phyloP scores from a whole-genome alignment of 2,113 vertebrate genomes.

The Pygoscelis antarcticus region DNA sequence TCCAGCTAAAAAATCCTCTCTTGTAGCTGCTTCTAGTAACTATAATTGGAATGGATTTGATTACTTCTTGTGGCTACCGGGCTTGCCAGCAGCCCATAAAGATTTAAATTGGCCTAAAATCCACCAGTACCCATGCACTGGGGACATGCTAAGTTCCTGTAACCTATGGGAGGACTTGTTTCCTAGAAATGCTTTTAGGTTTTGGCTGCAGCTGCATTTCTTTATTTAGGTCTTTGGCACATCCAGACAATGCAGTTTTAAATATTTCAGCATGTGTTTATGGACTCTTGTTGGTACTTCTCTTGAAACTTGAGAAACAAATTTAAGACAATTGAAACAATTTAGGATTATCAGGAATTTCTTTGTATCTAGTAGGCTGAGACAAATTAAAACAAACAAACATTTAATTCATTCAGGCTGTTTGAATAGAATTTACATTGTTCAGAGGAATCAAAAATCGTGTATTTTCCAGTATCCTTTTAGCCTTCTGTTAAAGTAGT shows the following conservation, averaged over 20 bases:
- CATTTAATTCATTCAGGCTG: neutral
- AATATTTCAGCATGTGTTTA: neutral
- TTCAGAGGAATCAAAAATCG: neutral
- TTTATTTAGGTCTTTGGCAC: neutral
- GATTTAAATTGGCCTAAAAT: neutral
- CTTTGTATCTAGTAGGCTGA: neutral
- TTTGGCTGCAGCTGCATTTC: neutral
- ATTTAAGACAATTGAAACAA: neutral
- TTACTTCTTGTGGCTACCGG: neutral
- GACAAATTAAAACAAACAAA: neutral
- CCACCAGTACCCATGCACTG: neutral
- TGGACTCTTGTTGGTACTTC: neutral
- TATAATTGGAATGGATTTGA: neutral
- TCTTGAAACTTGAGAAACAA: neutral
- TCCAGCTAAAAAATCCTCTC: neutral
- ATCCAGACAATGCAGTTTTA: neutral
- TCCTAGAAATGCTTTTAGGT: neutral
- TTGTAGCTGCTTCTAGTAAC: neutral
- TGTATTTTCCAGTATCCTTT: neutral
- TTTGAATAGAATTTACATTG: neutral
- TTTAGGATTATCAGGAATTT: neutral
- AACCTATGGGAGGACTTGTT: neutral
- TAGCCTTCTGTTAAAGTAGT: neutral
- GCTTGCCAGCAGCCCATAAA: neutral
- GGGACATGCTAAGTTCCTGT: neutral